Evolutionary conservation across 2,797 vertebrate species (phyloP).

Genomic region (Merluccius polli): DNA sequence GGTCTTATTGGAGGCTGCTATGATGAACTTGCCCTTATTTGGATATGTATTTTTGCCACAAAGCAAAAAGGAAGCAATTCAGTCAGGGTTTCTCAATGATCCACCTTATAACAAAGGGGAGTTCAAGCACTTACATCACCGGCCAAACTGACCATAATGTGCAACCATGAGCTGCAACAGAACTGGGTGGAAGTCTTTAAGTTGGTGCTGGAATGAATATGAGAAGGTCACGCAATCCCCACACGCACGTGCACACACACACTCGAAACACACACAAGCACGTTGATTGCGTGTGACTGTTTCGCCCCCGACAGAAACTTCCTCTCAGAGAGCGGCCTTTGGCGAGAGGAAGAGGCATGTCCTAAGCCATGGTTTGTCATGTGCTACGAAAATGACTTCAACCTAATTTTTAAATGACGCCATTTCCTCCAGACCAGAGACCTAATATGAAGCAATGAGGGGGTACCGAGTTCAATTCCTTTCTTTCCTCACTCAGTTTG

Average conservation of each 20-base stretch:
- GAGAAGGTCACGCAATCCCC: not conserved
- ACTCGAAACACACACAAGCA: not conserved
- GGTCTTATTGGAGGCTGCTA: slow-evolving; percentile 47
- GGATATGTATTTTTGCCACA: slow-evolving; percentile 48
- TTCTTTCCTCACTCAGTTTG: not conserved
- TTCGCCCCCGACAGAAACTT: slow-evolving; percentile 1
- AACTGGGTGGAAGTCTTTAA: slow-evolving; percentile 14
- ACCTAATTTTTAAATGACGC: not conserved
- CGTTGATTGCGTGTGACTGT: not conserved
- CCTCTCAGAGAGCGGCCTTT: not conserved
- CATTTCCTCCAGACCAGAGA: not conserved
- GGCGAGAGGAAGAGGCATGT: not conserved
- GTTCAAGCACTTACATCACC: not conserved
- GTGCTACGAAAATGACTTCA: not conserved
- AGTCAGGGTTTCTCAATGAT: not conserved
- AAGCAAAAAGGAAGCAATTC: slow-evolving; percentile 27
- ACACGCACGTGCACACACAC: not conserved
- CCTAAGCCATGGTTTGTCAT: not conserved
- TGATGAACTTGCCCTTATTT: slow-evolving; percentile 73
- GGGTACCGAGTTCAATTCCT: not conserved
- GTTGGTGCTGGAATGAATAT: slow-evolving; percentile 14
- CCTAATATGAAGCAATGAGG: not conserved
- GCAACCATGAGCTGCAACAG: slow-evolving; percentile 28
- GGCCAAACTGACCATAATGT: not conserved
- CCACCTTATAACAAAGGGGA: not conserved